Conservation (phyloP, 2,113 vertebrate species). For the Notothenia coriiceps region DNA sequence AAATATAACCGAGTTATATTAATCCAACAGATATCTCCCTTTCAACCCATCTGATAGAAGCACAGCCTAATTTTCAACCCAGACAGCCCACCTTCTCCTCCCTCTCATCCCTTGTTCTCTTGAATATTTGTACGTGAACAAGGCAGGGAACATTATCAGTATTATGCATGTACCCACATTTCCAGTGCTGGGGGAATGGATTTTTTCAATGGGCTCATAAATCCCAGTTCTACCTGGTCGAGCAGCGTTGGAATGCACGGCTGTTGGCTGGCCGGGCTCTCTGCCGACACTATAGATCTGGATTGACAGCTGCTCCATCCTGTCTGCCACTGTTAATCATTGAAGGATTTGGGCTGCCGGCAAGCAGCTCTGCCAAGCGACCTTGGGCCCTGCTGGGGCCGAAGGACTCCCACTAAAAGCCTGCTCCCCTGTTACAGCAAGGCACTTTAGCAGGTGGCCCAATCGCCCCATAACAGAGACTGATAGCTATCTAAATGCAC, state of each 20-base stretch:
- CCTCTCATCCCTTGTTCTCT: neutral
- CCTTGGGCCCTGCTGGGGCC: slow-evolving; percentile 74
- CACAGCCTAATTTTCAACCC: slow-evolving; percentile 26
- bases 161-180: slow-evolving; percentile 53
- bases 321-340: slow-evolving; percentile 82
- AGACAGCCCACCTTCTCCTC: slow-evolving; percentile 9
- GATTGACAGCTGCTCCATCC: slow-evolving; percentile 80
- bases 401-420: slow-evolving; percentile 67
- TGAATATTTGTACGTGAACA: slow-evolving; percentile 11
- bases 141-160: slow-evolving; percentile 45
- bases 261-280: slow-evolving; percentile 43
- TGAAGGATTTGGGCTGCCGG: slow-evolving; percentile 69
- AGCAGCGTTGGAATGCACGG: slow-evolving; percentile 47
- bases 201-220: slow-evolving; percentile 70
- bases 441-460: slow-evolving; percentile 46
- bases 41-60: slow-evolving; percentile 15
- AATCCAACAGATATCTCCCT: slow-evolving; percentile 22
- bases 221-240: slow-evolving; percentile 63
- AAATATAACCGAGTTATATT: neutral
- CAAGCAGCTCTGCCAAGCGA: slow-evolving; percentile 67
- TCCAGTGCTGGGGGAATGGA: slow-evolving; percentile 29
- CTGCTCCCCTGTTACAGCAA: slow-evolving; percentile 59
- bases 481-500: slow-evolving; percentile 45
- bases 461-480: slow-evolving; percentile 45
- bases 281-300: slow-evolving; percentile 67